Evolutionary conservation across 2,888 invertebrate species (phyloP), one percentile per base, ranked within the genome.

Genomic region (Prenolepis imparis): DNA sequence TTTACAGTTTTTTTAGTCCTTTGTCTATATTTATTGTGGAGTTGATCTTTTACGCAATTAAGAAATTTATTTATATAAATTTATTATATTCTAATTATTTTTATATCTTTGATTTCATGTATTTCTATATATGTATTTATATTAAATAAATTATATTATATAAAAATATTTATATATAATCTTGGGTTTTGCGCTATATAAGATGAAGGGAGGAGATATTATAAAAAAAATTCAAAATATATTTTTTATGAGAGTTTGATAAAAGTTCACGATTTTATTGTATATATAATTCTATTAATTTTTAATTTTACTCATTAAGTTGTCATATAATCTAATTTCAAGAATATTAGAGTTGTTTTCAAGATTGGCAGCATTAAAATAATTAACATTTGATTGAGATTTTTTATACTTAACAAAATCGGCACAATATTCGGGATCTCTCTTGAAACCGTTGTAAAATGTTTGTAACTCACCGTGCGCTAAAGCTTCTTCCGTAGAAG

Each of bases 381-480:
- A 52, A 66, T 12, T 55, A 24, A 5, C 11, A 11, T 6, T 64
- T 8, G 21, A 28, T 52, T 15, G 4, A 67, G 9, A 67, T 66
- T 39, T 61, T 64, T 64, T 15, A 24, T 5, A 11, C 24, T 64
- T 67, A 41, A 39, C 6, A 77, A 77, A 77, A 66, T 66, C 52
- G 57, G 15, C 70, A 12, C 12, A 11, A 59, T 59, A 44, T 78
- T n/a, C 5, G 11, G 28, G 15, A 39, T 70, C 12, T 59, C 21
- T 44, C 57, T 70, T n/a, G 39, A 67, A 77, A 68, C 28, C 15
- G 8, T 15, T 57, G 9, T n/a, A 41, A 70, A 72, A 70, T 70
- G 44, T 44, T 32, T 12, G 57, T 32, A 41, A 41, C 57, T 64
- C 61, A 15, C 3, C 18, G 24, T 18, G 44, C 44, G 36, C 44